Evolutionary conservation across 2,113 vertebrate genomes (phyloP).

Genomic region (Amblyornis subalaris): DNA sequence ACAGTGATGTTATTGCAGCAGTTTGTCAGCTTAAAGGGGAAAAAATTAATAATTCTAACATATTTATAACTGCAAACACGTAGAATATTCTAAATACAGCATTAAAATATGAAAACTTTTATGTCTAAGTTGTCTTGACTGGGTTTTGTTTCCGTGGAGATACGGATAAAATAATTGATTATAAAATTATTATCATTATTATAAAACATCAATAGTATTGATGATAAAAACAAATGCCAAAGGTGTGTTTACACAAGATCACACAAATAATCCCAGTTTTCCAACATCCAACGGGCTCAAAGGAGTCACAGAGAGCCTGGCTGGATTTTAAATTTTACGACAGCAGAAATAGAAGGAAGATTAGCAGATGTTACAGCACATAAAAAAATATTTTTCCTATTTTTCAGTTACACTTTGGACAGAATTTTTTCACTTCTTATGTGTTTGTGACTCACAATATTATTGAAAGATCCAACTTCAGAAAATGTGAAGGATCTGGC

Average conservation of each 20-base stretch:
- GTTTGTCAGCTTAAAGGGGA: neutral
- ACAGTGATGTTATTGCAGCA: neutral
- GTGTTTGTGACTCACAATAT: neutral
- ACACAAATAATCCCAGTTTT: neutral
- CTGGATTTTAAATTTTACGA: neutral
- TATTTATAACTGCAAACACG: neutral
- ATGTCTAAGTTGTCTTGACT: neutral
- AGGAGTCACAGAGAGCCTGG: neutral
- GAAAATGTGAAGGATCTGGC: neutral
- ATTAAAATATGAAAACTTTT: neutral
- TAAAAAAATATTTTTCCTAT: neutral
- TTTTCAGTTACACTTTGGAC: neutral
- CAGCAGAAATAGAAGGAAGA: neutral
- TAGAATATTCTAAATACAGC: neutral
- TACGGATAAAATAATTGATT: neutral
- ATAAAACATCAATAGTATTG: neutral
- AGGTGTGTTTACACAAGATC: neutral
- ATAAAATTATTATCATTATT: neutral
- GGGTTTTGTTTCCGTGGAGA: neutral
- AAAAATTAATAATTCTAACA: neutral
- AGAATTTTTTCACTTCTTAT: neutral
- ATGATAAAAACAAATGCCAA: neutral
- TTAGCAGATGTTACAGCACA: neutral
- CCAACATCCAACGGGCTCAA: neutral
- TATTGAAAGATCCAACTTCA: neutral